Evolutionary conservation across 2,797 vertebrate genomes (phyloP).

Genomic region (Alouatta caraya): DNA sequence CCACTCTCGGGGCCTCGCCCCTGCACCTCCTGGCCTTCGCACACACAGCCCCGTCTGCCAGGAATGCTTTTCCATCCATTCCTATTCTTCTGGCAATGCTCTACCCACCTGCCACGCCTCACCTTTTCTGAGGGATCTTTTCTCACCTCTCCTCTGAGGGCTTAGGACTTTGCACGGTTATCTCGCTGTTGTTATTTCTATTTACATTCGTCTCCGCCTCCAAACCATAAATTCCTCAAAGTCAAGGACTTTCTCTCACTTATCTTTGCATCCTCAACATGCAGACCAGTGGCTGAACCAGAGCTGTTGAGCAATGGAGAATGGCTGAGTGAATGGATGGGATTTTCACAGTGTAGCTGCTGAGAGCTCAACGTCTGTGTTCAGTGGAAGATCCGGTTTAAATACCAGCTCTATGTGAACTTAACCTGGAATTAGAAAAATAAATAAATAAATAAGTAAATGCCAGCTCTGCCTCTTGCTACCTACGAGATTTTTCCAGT

Average conservation of each 20-base stretch:
- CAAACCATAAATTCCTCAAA: background rate
- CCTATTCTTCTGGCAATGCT: background rate
- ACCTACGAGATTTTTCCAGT: background rate
- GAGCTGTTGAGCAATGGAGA: background rate
- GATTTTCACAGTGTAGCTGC: background rate
- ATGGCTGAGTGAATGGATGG: background rate
- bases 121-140: background rate
- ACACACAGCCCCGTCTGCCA: accelerated
- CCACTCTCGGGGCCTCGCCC: background rate
- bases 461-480: background rate
- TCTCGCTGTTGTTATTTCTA: background rate
- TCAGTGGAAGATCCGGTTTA: background rate
- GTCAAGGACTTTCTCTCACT: background rate
- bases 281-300: background rate
- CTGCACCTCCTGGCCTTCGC: background rate
- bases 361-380: background rate
- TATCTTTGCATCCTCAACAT: background rate
- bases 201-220: background rate
- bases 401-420: background rate
- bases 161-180: background rate
- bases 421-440: background rate
- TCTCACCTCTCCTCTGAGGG: background rate
- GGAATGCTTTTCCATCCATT: background rate
- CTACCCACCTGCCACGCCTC: background rate
- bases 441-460: background rate